A percentile compares a stretch with the other conserved stretches of the same genome.
phyloP scores from a whole-genome alignment of 2,888 invertebrate species.

The Callosobruchus maculatus region DNA sequence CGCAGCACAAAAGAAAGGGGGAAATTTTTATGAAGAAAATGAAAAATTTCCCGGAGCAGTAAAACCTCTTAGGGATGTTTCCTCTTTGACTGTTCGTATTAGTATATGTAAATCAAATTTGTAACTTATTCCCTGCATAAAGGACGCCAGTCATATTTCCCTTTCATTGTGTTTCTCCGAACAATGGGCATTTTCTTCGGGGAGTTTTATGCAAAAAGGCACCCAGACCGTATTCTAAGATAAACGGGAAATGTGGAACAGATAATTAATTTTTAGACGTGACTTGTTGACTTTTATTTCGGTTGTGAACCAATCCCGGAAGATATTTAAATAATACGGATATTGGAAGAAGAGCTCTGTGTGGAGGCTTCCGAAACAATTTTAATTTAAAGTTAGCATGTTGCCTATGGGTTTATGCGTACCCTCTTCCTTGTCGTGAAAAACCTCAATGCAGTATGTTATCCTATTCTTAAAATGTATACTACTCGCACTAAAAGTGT shows the following conservation, averaged over 20 bases:
- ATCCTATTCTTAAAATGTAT: too few relatives aligned
- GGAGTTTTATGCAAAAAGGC: conserved; percentile 17
- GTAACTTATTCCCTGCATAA: conserved; percentile 32
- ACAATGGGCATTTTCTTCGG: conserved; percentile 31
- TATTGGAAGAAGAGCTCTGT: neutral
- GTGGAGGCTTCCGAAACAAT: neutral
- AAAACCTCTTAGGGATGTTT: conserved; percentile 4
- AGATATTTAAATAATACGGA: neutral
- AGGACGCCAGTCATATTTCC: conserved; percentile 36
- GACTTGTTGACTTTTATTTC: conserved; percentile 1
- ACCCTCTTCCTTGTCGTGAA: too few relatives aligned
- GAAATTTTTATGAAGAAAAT: conserved; percentile 10
- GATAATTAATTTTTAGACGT: conserved; percentile 18
- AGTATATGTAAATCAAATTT: conserved; percentile 43
- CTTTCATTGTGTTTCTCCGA: conserved; percentile 32
- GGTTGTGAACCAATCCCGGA: neutral
- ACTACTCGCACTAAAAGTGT: too few relatives aligned
- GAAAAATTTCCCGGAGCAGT: conserved; percentile 9
- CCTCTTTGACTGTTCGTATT: conserved; percentile 26
- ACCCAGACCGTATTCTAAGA: conserved; percentile 15
- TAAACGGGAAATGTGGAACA: conserved; percentile 15
- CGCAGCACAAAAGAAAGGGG: conserved; percentile 3
- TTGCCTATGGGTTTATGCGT: neutral
- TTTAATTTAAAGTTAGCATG: neutral
- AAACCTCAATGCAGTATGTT: too few relatives aligned